Evolutionary conservation across 2,797 vertebrate species (phyloP).

Genomic region (Selene dorsalis): DNA sequence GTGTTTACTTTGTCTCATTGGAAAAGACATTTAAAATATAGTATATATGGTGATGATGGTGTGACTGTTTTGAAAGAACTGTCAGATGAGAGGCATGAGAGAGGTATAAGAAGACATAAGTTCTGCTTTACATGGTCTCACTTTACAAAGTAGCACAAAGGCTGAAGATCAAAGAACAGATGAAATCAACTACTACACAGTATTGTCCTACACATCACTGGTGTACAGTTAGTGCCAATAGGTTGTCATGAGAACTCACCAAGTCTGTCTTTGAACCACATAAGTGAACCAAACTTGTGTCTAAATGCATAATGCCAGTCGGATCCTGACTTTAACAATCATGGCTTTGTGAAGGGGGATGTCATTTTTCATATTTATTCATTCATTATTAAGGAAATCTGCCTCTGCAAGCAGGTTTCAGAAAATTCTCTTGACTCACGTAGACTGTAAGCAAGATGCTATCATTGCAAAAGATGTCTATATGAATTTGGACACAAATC

Average conservation of each 20-base stretch:
- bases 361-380: background rate
- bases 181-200: slow-evolving; percentile 5
- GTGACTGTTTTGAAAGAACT: background rate
- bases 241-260: background rate
- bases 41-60: slow-evolving; percentile 7
- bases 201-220: background rate
- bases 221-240: background rate
- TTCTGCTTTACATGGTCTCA: background rate
- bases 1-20: slow-evolving; percentile 13
- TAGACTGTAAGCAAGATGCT: too few species aligned
- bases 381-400: background rate
- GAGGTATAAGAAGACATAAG: background rate
- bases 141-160: background rate
- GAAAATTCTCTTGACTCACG: background rate
- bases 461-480: background rate
- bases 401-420: background rate
- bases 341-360: background rate
- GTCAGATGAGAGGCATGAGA: background rate
- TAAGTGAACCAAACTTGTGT: background rate
- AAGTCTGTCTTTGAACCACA: background rate
- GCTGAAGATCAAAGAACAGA: background rate
- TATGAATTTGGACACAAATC: background rate
- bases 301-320: background rate
- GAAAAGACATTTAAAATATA: slow-evolving; percentile 1
- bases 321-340: background rate